Conservation (phyloP, 2,113 vertebrate species). For the Bufo bufo region DNA sequence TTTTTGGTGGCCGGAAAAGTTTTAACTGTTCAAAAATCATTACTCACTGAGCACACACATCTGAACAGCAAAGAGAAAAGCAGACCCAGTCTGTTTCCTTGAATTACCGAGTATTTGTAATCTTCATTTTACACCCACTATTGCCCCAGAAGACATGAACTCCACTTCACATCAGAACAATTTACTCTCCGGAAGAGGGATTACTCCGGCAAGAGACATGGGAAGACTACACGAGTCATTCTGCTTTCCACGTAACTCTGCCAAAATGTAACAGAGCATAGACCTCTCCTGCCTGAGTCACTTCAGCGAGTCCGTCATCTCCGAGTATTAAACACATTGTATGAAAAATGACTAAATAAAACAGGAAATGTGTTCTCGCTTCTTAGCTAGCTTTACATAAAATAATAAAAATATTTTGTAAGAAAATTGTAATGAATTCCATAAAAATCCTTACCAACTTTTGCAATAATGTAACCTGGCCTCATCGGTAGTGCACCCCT, state of each 20-base stretch:
- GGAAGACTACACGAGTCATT: conserved; percentile 34
- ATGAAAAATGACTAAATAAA: conserved; percentile 14
- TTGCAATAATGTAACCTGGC: too few relatives aligned
- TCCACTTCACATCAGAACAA: conserved; percentile 52
- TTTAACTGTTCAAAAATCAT: background rate
- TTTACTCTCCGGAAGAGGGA: conserved; percentile 52
- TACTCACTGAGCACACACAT: background rate
- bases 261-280: conserved; percentile 53
- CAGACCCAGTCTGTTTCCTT: conserved; percentile 20
- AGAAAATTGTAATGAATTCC: background rate
- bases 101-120: conserved; percentile 13
- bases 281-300: conserved; percentile 39
- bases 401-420: background rate
- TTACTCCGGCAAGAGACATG: conserved; percentile 50
- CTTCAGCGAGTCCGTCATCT: conserved; percentile 25
- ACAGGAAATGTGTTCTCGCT: background rate
- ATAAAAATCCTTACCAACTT: too few relatives aligned
- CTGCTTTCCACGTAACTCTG: conserved; percentile 47
- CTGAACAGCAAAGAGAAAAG: background rate
- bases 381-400: background rate
- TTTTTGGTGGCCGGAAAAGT: background rate
- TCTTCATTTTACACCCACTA: conserved; percentile 50
- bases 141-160: conserved; percentile 53
- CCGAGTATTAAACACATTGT: background rate
- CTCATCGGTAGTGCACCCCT: too few relatives aligned